phyloP scores from a whole-genome alignment of 2,888 invertebrate genomes.

The Drosophila borborema region DNA sequence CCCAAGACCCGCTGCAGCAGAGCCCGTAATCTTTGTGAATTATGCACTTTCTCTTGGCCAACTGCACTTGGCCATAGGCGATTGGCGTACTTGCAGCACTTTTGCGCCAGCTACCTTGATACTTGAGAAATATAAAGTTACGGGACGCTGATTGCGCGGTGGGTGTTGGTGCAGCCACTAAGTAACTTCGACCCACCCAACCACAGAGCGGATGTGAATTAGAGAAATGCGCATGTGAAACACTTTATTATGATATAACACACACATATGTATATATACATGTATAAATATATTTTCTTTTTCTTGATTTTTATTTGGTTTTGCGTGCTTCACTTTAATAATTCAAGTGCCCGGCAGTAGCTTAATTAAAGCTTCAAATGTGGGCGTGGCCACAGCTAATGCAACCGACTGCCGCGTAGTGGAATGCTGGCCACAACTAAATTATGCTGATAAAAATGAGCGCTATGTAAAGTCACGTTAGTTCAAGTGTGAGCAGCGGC shows the following conservation, averaged over 20 bases:
- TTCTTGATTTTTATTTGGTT: background rate
- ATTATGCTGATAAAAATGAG: constrained; percentile 76
- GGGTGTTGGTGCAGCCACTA: constrained; percentile 13
- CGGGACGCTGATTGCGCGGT: constrained; percentile 47
- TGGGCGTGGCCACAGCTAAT: constrained; percentile 56
- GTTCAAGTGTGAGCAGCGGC: constrained; percentile 9
- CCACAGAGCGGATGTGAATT: constrained; percentile 42
- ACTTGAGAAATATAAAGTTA: constrained; percentile 68
- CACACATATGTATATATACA: background rate
- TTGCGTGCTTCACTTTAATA: constrained; percentile 68
- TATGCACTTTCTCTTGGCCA: constrained; percentile 43
- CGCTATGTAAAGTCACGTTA: constrained; percentile 72
- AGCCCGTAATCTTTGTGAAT: constrained; percentile 33
- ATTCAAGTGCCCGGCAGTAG: constrained; percentile 53
- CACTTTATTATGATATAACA: constrained; percentile 55
- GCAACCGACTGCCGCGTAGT: constrained; percentile 50
- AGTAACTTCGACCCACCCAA: constrained; percentile 1
- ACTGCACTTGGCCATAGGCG: constrained; percentile 54
- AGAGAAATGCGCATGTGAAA: constrained; percentile 51
- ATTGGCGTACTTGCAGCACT: constrained; percentile 18
- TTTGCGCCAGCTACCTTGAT: constrained; percentile 21
- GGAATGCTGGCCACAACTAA: constrained; percentile 57
- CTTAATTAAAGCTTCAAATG: constrained; percentile 67
- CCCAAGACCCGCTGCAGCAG: background rate
- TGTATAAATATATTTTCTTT: background rate